Percentiles rank a stretch among this genome's conserved stretches.
phyloP scores from a whole-genome alignment of 2,113 vertebrate genomes.

The Xiphias gladius region DNA sequence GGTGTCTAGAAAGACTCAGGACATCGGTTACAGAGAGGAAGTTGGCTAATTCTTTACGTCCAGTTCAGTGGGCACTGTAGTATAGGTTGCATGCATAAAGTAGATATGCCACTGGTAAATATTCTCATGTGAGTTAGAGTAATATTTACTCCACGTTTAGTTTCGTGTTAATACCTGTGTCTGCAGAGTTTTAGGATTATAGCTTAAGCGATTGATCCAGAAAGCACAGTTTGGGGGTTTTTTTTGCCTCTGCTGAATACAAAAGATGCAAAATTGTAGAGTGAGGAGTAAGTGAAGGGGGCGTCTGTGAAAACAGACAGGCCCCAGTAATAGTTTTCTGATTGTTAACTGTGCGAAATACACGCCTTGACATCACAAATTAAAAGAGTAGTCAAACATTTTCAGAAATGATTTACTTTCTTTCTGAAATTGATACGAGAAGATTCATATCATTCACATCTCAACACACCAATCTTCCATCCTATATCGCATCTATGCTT shows the following conservation, averaged over 20 bases:
- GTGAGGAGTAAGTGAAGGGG: neutral
- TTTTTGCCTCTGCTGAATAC: neutral
- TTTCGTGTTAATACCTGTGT: too few species aligned
- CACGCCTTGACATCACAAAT: neutral
- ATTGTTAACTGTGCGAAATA: too few species aligned
- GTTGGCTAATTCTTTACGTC: neutral
- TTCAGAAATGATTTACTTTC: neutral
- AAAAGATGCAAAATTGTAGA: neutral
- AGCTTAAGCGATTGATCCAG: too few species aligned
- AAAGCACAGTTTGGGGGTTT: neutral
- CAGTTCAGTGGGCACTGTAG: neutral
- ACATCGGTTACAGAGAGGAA: neutral
- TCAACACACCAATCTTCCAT: too few species aligned
- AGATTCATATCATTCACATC: too few species aligned
- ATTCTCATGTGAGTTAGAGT: too few species aligned
- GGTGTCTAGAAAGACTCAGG: neutral
- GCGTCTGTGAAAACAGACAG: neutral
- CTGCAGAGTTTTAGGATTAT: too few species aligned
- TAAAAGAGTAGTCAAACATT: neutral
- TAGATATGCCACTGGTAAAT: too few species aligned
- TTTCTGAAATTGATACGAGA: too few species aligned
- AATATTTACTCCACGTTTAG: too few species aligned
- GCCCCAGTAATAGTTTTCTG: too few species aligned
- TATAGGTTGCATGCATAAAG: neutral
- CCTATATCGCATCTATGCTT: too few species aligned